These are phyloP conservation scores for Leptinotarsa defecta DNA, from an alignment of 1,140 invertebrate genomes.

Conservation along the genomic window DNA sequence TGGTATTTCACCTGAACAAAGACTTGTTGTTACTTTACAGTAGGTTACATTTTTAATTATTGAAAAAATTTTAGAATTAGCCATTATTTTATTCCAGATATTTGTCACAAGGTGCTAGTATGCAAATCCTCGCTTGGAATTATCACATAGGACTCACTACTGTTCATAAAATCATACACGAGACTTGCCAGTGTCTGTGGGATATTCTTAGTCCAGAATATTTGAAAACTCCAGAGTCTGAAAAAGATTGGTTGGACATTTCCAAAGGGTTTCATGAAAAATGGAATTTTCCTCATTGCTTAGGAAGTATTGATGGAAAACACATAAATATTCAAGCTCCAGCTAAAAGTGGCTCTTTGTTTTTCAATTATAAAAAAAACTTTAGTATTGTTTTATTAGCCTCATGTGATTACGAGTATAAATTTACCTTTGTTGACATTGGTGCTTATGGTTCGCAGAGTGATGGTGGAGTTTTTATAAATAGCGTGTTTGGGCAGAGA, in stretches of 20 bases:
- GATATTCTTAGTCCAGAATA: conserved; percentile 31
- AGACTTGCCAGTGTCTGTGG: conserved; percentile 48
- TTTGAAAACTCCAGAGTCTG: conserved; percentile 16
- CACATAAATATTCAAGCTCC: conserved; percentile 34
- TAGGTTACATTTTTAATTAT: neutral
- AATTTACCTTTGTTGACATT: conserved; percentile 54
- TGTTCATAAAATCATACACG: conserved; percentile 32
- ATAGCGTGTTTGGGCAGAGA: conserved; percentile 30
- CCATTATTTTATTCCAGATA: conserved; percentile 22
- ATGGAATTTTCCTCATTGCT: conserved; percentile 39
- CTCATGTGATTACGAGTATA: conserved; percentile 54
- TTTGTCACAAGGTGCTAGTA: conserved; percentile 24
- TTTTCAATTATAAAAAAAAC: conserved; percentile 55
- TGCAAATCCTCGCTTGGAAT: conserved; percentile 22
- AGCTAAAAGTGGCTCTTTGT: conserved; percentile 24
- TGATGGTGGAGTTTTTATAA: conserved; percentile 46
- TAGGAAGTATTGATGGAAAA: conserved; percentile 40
- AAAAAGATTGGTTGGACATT: conserved; percentile 31
- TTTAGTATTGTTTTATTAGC: conserved; percentile 57
- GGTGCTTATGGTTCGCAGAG: conserved; percentile 50
- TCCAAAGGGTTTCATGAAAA: conserved; percentile 28
- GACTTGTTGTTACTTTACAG: conserved; percentile 16
- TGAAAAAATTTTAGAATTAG: neutral
- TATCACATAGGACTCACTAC: conserved; percentile 30
- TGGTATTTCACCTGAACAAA: conserved; percentile 13